Percentiles rank a stretch among this genome's conserved stretches.
phyloP scores from a whole-genome alignment of 1,140 invertebrate species.

The Hydropsyche tenuis region DNA sequence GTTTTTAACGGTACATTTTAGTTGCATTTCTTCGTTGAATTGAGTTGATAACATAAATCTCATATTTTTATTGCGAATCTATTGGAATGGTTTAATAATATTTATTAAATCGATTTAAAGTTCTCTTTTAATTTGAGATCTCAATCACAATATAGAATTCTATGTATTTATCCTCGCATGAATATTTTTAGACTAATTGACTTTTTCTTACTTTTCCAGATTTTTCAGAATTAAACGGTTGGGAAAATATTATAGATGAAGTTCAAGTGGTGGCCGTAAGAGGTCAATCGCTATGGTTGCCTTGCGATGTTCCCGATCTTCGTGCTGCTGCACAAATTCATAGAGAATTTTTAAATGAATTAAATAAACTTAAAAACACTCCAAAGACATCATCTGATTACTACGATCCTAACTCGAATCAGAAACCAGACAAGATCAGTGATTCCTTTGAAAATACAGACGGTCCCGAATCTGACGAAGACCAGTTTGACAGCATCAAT shows the following conservation, averaged over 20 bases:
- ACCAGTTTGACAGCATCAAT: no score
- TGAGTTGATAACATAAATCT: no score
- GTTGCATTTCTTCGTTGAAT: no score
- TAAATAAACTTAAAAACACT: slow-evolving; percentile 33
- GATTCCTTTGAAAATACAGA: neutral
- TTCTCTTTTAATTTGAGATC: no score
- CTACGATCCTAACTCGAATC: neutral
- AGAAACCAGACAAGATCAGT: neutral
- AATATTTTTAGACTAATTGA: neutral
- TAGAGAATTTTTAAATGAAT: slow-evolving; percentile 32
- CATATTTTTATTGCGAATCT: no score
- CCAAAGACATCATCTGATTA: neutral
- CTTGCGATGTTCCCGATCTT: slow-evolving; percentile 42
- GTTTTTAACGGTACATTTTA: no score
- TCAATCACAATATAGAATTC: no score
- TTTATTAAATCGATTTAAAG: no score
- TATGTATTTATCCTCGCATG: no score
- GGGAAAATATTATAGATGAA: slow-evolving; percentile 17
- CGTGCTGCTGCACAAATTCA: slow-evolving; percentile 28
- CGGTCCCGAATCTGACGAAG: neutral
- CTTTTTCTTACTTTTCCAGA: slow-evolving; percentile 29
- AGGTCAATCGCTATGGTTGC: slow-evolving; percentile 38
- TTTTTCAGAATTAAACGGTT: slow-evolving; percentile 30
- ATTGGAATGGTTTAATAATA: no score
- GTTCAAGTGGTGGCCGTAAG: slow-evolving; percentile 20